These are phyloP conservation scores for Onychorhynchus coronatus DNA, from an alignment of 2,113 vertebrate species.

Conservation along the genomic window DNA sequence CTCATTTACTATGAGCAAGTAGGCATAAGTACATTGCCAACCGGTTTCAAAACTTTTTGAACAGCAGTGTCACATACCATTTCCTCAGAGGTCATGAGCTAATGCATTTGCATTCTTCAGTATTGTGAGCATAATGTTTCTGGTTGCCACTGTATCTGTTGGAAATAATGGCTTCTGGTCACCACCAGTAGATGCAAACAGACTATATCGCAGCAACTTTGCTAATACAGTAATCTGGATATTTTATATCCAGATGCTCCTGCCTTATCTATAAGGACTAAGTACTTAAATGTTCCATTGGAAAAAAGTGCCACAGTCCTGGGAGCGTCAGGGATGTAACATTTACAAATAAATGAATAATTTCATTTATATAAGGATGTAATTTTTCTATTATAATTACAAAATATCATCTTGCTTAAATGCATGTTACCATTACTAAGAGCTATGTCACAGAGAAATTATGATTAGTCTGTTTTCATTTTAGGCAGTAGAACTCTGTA, in stretches of 20 bases:
- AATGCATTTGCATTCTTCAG: conserved; percentile 65
- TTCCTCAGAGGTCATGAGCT: conserved; percentile 71
- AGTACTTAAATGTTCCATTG: conserved; percentile 26
- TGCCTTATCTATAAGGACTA: conserved; percentile 19
- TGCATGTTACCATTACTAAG: conserved; percentile 31
- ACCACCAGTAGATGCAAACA: conserved; percentile 47
- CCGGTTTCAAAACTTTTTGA: conserved; percentile 64
- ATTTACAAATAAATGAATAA: conserved; percentile 53
- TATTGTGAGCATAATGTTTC: conserved; percentile 57
- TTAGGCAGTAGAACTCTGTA: not conserved
- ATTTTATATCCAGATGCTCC: conserved; percentile 37
- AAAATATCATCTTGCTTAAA: conserved; percentile 40
- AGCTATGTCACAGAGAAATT: conserved; percentile 23
- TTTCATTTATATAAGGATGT: conserved; percentile 55
- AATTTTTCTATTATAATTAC: conserved; percentile 49
- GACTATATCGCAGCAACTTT: conserved; percentile 48
- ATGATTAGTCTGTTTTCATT: conserved; percentile 52
- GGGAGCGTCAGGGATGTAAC: conserved; percentile 44
- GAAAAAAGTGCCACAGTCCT: conserved; percentile 6
- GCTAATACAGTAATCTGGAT: conserved; percentile 49
- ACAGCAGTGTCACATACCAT: conserved; percentile 34
- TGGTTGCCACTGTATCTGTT: conserved; percentile 63
- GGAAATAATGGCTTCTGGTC: conserved; percentile 71
- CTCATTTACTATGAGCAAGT: conserved; percentile 36
- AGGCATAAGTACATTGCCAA: conserved; percentile 37